phyloP scores from a whole-genome alignment of 1,140 invertebrate genomes.

The Plodia interpunctella region DNA sequence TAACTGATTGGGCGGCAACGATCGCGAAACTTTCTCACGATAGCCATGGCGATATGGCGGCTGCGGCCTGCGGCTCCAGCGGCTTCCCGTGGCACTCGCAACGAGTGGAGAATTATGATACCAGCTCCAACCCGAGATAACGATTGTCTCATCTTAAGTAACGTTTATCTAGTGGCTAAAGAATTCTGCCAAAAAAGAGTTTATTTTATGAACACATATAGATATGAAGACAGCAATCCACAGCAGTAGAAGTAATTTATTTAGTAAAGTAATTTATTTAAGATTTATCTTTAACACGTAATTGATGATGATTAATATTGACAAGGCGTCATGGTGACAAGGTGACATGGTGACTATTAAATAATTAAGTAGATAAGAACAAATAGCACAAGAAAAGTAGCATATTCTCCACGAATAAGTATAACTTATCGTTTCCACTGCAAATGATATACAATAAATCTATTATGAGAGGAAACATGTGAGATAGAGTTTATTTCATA shows the following conservation, averaged over 20 bases:
- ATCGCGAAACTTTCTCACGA: conserved; percentile 59
- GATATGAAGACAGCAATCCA: no score
- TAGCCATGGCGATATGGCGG: conserved; percentile 33
- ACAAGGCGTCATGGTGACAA: no score
- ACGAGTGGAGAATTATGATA: conserved; percentile 13
- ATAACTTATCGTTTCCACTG: no score
- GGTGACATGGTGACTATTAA: no score
- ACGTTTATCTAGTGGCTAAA: neutral
- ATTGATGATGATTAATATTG: no score
- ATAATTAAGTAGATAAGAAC: conserved; percentile 7
- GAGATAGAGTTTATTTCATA: conserved; percentile 38
- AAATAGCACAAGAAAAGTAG: no score
- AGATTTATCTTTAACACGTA: no score
- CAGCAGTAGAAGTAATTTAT: no score
- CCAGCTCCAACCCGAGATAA: conserved; percentile 2
- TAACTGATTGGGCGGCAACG: conserved; percentile 36
- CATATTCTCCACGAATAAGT: neutral
- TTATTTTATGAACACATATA: neutral
- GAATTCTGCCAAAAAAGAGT: neutral
- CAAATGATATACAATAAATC: conserved; percentile 11
- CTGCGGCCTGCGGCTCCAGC: conserved; percentile 10
- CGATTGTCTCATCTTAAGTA: neutral
- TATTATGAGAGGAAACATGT: conserved; percentile 24
- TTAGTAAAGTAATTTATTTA: no score
- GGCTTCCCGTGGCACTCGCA: neutral